phyloP scores from a whole-genome alignment of 1,140 invertebrate genomes.

The Drusus annulatus region DNA sequence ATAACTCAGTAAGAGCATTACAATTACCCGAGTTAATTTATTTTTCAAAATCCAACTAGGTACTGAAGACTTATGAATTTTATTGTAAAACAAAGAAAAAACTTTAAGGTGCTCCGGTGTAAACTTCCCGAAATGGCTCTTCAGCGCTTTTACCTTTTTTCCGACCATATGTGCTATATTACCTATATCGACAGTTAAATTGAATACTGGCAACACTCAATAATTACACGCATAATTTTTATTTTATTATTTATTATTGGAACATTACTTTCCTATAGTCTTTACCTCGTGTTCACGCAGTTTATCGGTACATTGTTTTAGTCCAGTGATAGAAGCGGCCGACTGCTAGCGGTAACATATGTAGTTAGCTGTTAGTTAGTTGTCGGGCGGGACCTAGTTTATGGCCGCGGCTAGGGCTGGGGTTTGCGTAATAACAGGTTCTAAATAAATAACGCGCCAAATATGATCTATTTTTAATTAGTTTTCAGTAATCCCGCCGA shows the following conservation, averaged over 20 bases:
- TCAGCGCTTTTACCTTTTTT: too few relatives aligned
- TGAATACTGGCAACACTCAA: too few relatives aligned
- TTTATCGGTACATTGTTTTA: constrained; percentile 36
- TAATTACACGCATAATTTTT: too few relatives aligned
- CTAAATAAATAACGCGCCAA: constrained; percentile 49
- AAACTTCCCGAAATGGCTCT: too few relatives aligned
- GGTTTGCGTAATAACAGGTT: constrained; percentile 52
- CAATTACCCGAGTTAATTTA: too few relatives aligned
- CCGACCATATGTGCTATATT: too few relatives aligned
- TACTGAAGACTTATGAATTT: too few relatives aligned
- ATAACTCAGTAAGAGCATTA: too few relatives aligned
- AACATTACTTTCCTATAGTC: not conserved
- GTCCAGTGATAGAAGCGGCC: constrained; percentile 20
- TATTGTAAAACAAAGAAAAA: too few relatives aligned
- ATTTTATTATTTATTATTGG: not conserved
- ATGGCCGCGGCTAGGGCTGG: not conserved
- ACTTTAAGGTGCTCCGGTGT: too few relatives aligned
- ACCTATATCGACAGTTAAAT: too few relatives aligned
- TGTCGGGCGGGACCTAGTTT: constrained; percentile 16
- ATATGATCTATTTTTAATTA: constrained; percentile 58
- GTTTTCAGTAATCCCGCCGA: constrained; percentile 30
- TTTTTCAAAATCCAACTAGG: too few relatives aligned
- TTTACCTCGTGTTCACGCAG: not conserved
- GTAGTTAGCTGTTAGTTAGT: not conserved
- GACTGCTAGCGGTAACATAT: not conserved